phyloP scores from a whole-genome alignment of 2,888 invertebrate species.

The Drosophila prolongata region DNA sequence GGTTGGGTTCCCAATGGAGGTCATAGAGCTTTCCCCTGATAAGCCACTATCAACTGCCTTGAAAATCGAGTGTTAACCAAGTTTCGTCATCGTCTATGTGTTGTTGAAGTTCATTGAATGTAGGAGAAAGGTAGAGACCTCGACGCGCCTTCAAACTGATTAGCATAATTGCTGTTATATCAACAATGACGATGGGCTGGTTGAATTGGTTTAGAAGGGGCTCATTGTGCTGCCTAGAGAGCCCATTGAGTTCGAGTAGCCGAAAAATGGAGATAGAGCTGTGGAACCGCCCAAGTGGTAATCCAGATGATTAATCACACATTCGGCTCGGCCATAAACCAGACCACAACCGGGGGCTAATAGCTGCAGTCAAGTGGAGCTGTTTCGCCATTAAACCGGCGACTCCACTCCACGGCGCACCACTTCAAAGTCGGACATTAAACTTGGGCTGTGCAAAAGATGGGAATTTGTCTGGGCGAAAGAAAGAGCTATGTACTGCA shows the following conservation, averaged over 20 bases:
- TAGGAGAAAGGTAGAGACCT: slow-evolving; percentile 66
- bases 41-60: slow-evolving; percentile 20
- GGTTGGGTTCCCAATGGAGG: slow-evolving; percentile 3
- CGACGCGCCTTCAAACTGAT: slow-evolving; percentile 50
- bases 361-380: slow-evolving; percentile 47
- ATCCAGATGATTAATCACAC: slow-evolving; percentile 41
- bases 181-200: slow-evolving; percentile 47
- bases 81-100: slow-evolving; percentile 29
- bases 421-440: slow-evolving; percentile 65
- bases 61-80: slow-evolving; percentile 19
- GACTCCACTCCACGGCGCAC: slow-evolving; percentile 17
- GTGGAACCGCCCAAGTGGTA: slow-evolving; percentile 31
- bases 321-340: slow-evolving; percentile 24
- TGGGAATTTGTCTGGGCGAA: slow-evolving; percentile 59
- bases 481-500: slow-evolving; percentile 47
- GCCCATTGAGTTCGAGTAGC: slow-evolving; percentile 18
- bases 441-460: slow-evolving; percentile 64
- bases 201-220: slow-evolving; percentile 43
- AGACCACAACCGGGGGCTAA: slow-evolving; percentile 42
- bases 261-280: slow-evolving; percentile 16
- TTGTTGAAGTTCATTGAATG: slow-evolving; percentile 43
- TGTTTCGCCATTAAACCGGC: slow-evolving; percentile 27
- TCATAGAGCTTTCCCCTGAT: slow-evolving; percentile 23
- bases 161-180: slow-evolving; percentile 69
- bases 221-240: slow-evolving; percentile 11